Base-by-base conservation (phyloP, 2,797 vertebrate genomes). In the Craterocephalus amniculus region DNA sequence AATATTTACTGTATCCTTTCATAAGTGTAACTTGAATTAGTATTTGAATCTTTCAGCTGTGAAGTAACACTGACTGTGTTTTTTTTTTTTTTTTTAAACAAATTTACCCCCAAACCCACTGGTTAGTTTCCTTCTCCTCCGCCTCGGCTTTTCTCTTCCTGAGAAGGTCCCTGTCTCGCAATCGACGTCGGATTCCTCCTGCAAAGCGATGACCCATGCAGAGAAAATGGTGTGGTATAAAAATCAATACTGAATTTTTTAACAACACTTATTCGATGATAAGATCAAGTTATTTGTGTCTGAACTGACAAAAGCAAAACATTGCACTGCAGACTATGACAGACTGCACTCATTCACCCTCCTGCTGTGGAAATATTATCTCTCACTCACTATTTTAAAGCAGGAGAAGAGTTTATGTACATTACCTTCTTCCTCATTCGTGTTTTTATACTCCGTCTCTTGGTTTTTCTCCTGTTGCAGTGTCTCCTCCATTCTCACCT, bases 101-200 rank as follows among this genome's bases (percentile, higher is more conserved):
- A 75, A 89, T 93, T 93, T 97, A 99, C 96, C 95, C 94, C 61
- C 92, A 86, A 88, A 95, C 85, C 96, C 96, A 97, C 87, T 96
- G 94, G 77, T 90, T 77, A 61, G 91, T 95, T 26, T 96, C 93
- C 90, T 95, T 97, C 73, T 96, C 94, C 45, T 95, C 90, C 1
- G 93, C 95, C 91, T 98, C 96, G 0, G 94, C 95, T 87, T 91
- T 98, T 85, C 95, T 97, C 87, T 96, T 98, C 75, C 88, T 95
- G 73, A 99, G 95, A 65, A 96, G 83, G 40, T 96, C 94, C 80
- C 98, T 95, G 89, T 98, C 96, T 81, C 97, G 92, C 87, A 99
- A 73, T 66, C 92, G 89, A 16, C 26, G 83, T 4, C 83, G 90
- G 77, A 93, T 95, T 80, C 90, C 93, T 76, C 91, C 91, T 99